Evolutionary conservation across 2,797 vertebrate species (phyloP), one percentile per base, ranked within the genome.

Genomic region (Danio choprae): DNA sequence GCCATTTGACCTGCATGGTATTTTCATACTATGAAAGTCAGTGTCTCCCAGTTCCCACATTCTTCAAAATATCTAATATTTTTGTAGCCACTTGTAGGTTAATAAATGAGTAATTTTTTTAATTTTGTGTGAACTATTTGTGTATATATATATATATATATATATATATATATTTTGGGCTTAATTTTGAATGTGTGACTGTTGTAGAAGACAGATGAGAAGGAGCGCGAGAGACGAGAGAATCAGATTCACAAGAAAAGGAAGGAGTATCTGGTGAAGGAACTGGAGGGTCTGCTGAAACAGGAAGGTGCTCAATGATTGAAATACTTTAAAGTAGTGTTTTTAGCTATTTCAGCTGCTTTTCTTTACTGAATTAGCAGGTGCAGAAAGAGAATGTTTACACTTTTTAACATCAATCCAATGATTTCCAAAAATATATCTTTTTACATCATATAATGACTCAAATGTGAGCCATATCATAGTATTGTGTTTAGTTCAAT

Each of bases 241-340:
- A 93, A 91, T 89, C 94, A 94, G 88, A 90, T 89, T 44, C 93
- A 93, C 51, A 93, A 94, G 60, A 95, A 91, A 86, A 95, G 95
- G 86, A 95, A 96, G 83, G 95, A 95, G 67, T 92, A 92, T 80
- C 88, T 98, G 67, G 94, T 94, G 81, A 96, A 94, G 69, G 96
- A 99, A 83, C 83, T 98, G 86, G 95, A 97, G 74, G 94, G 89
- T 22, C 89, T 99, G 84, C 91, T 96, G 68, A 95, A 95, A 85
- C 93, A 96, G 7, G 96, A 98, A 90, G 97, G 98, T 86, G 12
- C 11, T 40, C 11, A n/a, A 10, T 36, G 3, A 16, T 43, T 43
- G 20, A 10, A 20, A 12, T 20, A 67, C 18, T 59, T 59, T 29
- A 62, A 62, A 8, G n/a, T 62, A n/a, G 29, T 1, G 56, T 22